Conservation (phyloP, 2,113 vertebrate species). For the Anguilla japonica region DNA sequence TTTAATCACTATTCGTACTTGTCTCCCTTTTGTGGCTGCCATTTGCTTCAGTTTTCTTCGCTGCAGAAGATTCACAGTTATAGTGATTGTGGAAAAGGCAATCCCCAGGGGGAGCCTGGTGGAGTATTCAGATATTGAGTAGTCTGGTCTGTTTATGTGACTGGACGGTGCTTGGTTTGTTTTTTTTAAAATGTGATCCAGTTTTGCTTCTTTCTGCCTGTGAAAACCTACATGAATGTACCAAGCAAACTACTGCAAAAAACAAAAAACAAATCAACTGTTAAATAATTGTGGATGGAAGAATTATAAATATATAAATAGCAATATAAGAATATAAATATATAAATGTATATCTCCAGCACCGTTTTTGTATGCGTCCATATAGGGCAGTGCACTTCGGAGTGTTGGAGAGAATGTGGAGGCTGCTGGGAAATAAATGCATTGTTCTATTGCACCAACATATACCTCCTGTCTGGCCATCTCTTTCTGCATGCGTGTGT, state of each 20-base stretch:
- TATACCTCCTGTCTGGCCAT: conserved; percentile 10
- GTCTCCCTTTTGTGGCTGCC: conserved; percentile 51
- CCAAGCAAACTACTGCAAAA: conserved; percentile 39
- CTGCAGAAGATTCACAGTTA: conserved; percentile 15
- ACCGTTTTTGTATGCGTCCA: conserved; percentile 40
- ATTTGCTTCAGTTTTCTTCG: conserved; percentile 51
- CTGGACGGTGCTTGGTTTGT: conserved; percentile 46
- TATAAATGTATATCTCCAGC: conserved; percentile 53
- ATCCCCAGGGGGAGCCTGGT: neutral
- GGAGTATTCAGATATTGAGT: conserved; percentile 1
- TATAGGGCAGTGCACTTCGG: conserved; percentile 44
- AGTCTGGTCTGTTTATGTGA: conserved; percentile 47
- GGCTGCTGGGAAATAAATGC: conserved; percentile 62
- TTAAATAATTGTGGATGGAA: conserved; percentile 40
- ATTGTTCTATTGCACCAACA: conserved; percentile 59
- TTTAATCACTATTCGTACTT: neutral
- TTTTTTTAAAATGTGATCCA: conserved; percentile 39
- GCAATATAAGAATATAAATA: conserved; percentile 67
- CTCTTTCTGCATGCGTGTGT: neutral
- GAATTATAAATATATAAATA: conserved; percentile 59
- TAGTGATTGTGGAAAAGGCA: conserved; percentile 46
- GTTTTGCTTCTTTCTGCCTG: conserved; percentile 49
- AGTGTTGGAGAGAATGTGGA: conserved; percentile 54
- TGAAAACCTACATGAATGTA: conserved; percentile 61
- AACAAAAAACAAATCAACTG: conserved; percentile 34